Evolutionary conservation across 1,140 invertebrate genomes (phyloP).

Genomic region (Drosophila repleta): DNA sequence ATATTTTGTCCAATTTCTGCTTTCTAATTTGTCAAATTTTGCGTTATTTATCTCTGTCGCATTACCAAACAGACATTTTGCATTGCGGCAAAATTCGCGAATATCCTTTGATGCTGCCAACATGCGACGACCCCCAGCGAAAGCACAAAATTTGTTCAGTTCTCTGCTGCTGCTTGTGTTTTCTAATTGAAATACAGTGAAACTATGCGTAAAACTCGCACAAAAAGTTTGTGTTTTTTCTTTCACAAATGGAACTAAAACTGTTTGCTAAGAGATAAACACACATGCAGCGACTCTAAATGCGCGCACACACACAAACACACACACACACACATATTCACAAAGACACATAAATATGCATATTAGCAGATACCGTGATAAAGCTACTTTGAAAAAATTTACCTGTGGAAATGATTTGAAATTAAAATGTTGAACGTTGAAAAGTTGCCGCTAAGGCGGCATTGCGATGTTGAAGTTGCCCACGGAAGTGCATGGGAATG

Average conservation of each 20-base stretch:
- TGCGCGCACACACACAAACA: background rate
- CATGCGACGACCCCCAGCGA: background rate
- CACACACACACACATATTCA: constrained; percentile 2
- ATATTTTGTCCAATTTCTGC: background rate
- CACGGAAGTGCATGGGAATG: no score
- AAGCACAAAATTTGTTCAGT: constrained; percentile 12
- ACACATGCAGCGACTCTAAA: background rate
- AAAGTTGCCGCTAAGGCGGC: no score
- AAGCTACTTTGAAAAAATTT: constrained; percentile 13
- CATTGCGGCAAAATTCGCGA: background rate
- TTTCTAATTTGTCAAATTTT: constrained; percentile 1
- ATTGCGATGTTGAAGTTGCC: background rate
- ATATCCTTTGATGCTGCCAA: constrained; percentile 8
- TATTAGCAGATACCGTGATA: no score
- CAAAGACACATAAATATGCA: background rate
- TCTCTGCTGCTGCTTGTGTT: constrained; percentile 14
- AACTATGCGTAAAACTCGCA: constrained; percentile 67
- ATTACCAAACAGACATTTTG: background rate
- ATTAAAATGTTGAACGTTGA: constrained; percentile 13
- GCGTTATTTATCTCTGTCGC: background rate
- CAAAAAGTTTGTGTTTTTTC: constrained; percentile 24
- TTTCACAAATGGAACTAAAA: constrained; percentile 44
- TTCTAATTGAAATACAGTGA: constrained; percentile 65
- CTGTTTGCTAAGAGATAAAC: constrained; percentile 36
- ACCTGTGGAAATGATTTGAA: constrained; percentile 5